Base-by-base conservation (phyloP, 92 coral and sea anemone genomes). In the Bergia puertoricense region DNA sequence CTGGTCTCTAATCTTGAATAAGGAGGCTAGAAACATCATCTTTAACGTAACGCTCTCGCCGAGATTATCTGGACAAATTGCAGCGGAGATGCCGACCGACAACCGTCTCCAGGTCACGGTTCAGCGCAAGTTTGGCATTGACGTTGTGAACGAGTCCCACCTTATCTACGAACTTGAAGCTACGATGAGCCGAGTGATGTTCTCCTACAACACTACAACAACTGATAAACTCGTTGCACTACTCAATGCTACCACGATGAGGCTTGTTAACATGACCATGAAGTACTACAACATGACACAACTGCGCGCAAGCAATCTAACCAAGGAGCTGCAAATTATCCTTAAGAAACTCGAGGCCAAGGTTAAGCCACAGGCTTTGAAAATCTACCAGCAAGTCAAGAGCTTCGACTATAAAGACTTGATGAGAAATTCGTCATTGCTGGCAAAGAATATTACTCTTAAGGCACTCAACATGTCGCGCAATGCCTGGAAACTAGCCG, bases 161-260 rank as follows among this genome's bases (percentile, higher is more conserved):
- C 57, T 93, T 18, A 86, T 86, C 74, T 95, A 95, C 89, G 82
- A 86, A 74, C 93, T 95, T 74, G 94, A 91, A 76, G 89, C 96
- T 3, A 88, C 91, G 81, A 92, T 90, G 75, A 95, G 98, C 92
- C 94, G 94, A 50, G 67, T 95, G 37, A 90, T 94, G 75, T 85
- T 95, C 50, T 93, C 96, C 14, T 95, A 95, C 92, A 95, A 95
- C 73, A 92, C 94, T n/a, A 88, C 98, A 5, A 86, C 98, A 43
- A 46, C 85, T 77, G 91, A 92, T 56, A 91, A 89, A 23, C 73
- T 95, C 45, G 86, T 90, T 1, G 85, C 89, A 68, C 77, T 74
- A 20, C 86, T 90, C 8, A 82, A 95, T 76, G 50, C 88, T 15
- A 85, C 94, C 65, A 93, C 87, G 92, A 80, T 91, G 41, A 48